Base-by-base conservation (phyloP, 2,888 invertebrate species). In the Andrena camellia region DNA sequence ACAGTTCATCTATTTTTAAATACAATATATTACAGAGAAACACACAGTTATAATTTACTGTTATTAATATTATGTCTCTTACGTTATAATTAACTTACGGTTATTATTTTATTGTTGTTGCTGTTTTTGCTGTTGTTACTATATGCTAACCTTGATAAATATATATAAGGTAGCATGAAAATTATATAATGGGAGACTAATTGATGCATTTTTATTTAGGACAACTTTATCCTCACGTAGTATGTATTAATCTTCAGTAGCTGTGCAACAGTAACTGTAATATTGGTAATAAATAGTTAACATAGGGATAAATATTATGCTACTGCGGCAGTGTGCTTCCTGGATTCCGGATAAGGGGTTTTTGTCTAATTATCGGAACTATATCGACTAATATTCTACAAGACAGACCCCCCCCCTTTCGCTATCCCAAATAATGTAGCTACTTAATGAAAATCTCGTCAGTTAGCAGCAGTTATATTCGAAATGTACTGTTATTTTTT, bases 21-120 rank as follows among this genome's bases (percentile, higher is more conserved):
- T 93, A 93, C 93, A 93, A 93, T 93, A 93, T 94, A 93, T 93
- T 94, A 94, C 94, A 94, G 93, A 92, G 93, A 94, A 93, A 94
- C 93, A 93, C 93, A 93, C 93, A 93, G 89, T 93, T 93, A 93
- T 92, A 93, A 93, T 92, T 92, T 92, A 93, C 91, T 92, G 93
- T 93, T 93, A 92, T 93, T 92, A 92, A 92, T 93, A 92, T 91
- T 92, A 92, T 92, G 89, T 91, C 92, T 92, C 92, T 90, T 90
- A 85, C 75, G 86, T 90, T 90, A 90, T 90, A 90, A 86, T 92
- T 90, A 90, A 87, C 90, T 90, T 91, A 88, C 78, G 87, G 83
- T 90, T 89, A 87, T 91, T 89, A 90, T 91, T 83, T 90, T 85
- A 87, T 92, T 89, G 79, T 90, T 87, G 85, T 86, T 89, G 84